These are phyloP conservation scores for Trachelus stipa DNA, from an alignment of 2,888 invertebrate species.

Conservation along the genomic window DNA sequence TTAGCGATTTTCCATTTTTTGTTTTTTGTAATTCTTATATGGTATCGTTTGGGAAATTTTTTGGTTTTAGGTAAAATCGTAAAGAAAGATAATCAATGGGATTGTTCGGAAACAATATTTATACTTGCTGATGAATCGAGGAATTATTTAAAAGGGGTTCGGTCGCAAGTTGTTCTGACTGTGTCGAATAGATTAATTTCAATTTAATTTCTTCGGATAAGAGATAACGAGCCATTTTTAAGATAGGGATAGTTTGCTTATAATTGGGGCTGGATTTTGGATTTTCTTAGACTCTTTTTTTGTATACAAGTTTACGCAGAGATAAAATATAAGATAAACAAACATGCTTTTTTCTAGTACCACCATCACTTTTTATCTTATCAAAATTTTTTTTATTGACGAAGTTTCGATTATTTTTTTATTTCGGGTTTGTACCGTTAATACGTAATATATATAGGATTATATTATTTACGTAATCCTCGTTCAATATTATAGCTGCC, in stretches of 20 bases:
- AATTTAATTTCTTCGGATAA: neutral
- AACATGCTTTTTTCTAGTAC: neutral
- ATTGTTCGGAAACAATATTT: neutral
- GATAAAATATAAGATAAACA: neutral
- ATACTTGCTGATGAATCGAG: neutral
- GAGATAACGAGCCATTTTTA: neutral
- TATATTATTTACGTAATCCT: no score
- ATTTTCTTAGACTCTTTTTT: neutral
- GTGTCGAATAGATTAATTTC: neutral
- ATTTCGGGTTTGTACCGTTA: no score
- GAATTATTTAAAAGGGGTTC: neutral
- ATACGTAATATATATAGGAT: no score
- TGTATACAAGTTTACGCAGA: neutral
- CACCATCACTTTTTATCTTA: no score
- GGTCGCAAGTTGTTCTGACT: neutral
- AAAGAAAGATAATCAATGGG: accelerated
- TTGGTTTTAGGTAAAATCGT: neutral
- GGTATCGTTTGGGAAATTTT: neutral
- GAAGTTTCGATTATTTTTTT: no score
- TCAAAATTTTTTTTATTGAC: no score
- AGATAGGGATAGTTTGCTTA: neutral
- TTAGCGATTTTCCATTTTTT: neutral
- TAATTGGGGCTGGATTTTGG: neutral
- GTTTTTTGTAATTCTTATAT: no score
- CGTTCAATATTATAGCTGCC: no score